Conservation (phyloP, 2,888 invertebrate species). For the Heliconius aoede region DNA sequence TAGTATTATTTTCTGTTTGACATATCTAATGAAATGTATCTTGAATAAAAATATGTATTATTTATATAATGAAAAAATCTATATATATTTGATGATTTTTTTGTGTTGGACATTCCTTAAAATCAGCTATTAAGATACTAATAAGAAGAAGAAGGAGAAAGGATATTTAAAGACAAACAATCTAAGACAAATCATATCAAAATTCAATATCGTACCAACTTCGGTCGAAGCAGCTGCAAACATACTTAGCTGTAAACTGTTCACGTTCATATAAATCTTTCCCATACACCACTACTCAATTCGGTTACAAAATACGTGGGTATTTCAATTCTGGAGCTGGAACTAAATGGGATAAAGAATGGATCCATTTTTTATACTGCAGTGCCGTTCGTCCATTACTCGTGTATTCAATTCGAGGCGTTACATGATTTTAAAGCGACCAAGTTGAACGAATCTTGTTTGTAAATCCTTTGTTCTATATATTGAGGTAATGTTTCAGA, state of each 20-base stretch:
- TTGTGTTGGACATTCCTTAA: no score
- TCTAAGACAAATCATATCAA: neutral
- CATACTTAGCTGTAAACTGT: constrained; percentile 27
- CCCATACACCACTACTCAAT: constrained; percentile 16
- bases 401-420: constrained; percentile 13
- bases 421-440: constrained; percentile 28
- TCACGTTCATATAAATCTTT: constrained; percentile 27
- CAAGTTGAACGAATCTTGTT: constrained; percentile 3
- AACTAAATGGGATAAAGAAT: constrained; percentile 30
- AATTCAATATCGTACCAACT: constrained; percentile 6
- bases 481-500: neutral
- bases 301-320: constrained; percentile 20
- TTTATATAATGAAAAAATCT: no score
- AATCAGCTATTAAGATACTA: no score
- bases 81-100: no score
- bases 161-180: no score
- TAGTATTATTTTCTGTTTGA: neutral
- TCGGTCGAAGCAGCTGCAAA: neutral
- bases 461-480: constrained; percentile 14
- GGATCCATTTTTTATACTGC: constrained; percentile 29
- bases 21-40: neutral
- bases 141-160: no score
- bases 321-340: constrained; percentile 24
- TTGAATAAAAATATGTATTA: no score
- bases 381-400: constrained; percentile 18